A percentile compares a stretch with the other conserved stretches of the same genome.
phyloP scores from a whole-genome alignment of 2,888 invertebrate genomes.

The Cyaniris semiargus region DNA sequence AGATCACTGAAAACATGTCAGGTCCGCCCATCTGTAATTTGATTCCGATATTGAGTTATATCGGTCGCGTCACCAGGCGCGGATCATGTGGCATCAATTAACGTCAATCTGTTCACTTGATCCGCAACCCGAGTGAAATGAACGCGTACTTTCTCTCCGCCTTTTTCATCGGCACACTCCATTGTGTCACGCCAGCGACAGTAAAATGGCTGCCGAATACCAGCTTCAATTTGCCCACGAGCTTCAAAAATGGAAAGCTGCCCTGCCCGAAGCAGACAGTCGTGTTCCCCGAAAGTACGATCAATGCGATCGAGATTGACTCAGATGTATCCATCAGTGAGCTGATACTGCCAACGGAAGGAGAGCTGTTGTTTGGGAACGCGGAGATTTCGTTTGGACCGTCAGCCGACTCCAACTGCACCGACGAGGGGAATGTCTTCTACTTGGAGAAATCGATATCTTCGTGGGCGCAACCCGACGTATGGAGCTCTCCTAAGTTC shows the following conservation, averaged over 20 bases:
- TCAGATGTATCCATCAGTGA: slow-evolving; percentile 52
- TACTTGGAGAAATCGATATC: slow-evolving; percentile 57
- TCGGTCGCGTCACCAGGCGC: slow-evolving; percentile 50
- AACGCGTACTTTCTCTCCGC: background rate
- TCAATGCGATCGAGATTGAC: slow-evolving; percentile 54
- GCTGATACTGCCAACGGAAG: slow-evolving; percentile 64
- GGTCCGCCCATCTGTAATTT: slow-evolving; percentile 18
- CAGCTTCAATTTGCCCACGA: slow-evolving; percentile 61
- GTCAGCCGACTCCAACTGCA: slow-evolving; percentile 51
- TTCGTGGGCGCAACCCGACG: slow-evolving; percentile 65
- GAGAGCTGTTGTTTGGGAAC: slow-evolving; percentile 60
- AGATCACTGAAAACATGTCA: slow-evolving; percentile 7
- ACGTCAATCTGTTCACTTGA: slow-evolving; percentile 15
- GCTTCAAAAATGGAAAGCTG: slow-evolving; percentile 59
- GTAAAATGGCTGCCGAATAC: slow-evolving; percentile 67
- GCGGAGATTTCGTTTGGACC: slow-evolving; percentile 56
- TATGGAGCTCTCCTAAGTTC: slow-evolving; percentile 66
- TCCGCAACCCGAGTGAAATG: slow-evolving; percentile 5
- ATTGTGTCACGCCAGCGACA: slow-evolving; percentile 49
- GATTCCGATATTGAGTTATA: slow-evolving; percentile 21
- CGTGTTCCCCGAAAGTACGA: slow-evolving; percentile 59
- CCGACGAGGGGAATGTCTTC: slow-evolving; percentile 52
- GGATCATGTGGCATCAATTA: slow-evolving; percentile 58
- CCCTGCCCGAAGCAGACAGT: slow-evolving; percentile 69
- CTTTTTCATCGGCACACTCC: slow-evolving; percentile 43